These are phyloP conservation scores for Zaprionus obscuricornis DNA, from an alignment of 2,888 invertebrate species.

Conservation along the genomic window DNA sequence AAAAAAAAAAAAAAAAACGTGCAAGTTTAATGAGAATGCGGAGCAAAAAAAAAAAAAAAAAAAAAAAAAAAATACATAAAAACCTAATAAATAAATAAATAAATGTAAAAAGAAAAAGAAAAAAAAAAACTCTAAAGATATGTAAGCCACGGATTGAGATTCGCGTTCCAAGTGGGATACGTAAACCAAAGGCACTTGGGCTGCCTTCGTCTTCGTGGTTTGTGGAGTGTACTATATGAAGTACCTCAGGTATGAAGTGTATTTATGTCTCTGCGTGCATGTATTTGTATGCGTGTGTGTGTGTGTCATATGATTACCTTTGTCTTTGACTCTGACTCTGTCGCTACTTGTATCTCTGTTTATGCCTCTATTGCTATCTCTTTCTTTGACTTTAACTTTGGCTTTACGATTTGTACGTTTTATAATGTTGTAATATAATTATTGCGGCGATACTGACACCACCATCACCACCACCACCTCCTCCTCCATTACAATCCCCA, in stretches of 20 bases:
- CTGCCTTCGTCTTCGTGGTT: slow-evolving; percentile 58
- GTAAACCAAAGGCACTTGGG: slow-evolving; percentile 47
- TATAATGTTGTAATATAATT: too few species aligned
- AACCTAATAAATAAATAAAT: slow-evolving; percentile 14
- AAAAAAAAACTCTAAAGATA: slow-evolving; percentile 3
- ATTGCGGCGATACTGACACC: slow-evolving; percentile 52
- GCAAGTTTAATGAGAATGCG: slow-evolving; percentile 58
- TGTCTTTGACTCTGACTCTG: slow-evolving; percentile 42
- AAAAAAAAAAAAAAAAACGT: too few species aligned
- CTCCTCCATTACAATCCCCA: background rate
- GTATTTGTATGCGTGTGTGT: slow-evolving; percentile 10
- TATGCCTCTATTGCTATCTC: slow-evolving; percentile 19
- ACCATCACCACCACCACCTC: slow-evolving; percentile 15
- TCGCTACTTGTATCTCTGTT: slow-evolving; percentile 10
- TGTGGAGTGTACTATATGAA: slow-evolving; percentile 40
- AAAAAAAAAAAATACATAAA: background rate
- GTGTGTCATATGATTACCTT: slow-evolving; percentile 25
- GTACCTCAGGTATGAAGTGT: slow-evolving; percentile 6
- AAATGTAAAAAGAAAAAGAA: slow-evolving; percentile 8
- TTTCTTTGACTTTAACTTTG: slow-evolving; percentile 36
- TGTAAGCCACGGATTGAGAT: slow-evolving; percentile 45
- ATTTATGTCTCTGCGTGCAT: slow-evolving; percentile 5
- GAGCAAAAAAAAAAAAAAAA: slow-evolving; percentile 18
- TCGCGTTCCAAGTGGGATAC: slow-evolving; percentile 40
- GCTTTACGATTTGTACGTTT: slow-evolving; percentile 26